Base-by-base conservation (phyloP, 2,888 invertebrate species). In the Allacma fusca region DNA sequence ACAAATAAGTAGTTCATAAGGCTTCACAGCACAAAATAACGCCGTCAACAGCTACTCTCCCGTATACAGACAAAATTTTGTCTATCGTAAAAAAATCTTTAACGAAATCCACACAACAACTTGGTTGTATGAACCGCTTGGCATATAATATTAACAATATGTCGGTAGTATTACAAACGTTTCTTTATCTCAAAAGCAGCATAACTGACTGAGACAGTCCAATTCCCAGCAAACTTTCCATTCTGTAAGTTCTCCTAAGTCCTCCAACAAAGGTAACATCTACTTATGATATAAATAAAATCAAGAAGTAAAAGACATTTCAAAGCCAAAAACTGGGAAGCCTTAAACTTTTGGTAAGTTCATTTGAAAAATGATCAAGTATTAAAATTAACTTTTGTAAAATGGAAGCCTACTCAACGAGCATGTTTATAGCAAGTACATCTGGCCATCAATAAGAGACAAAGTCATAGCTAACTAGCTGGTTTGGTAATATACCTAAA, bases 301-400 rank as follows among this genome's bases (percentile, higher is more conserved):
- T n/a, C 19, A 50, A 16, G 50, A 50, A 50, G n/a, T 13, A 19
- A 9, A 50, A 50, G 50, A 34, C 5, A 50, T 50, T 50, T 50
- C 50, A 50, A 50, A 50, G 50, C 50, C 50, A 50, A 50, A 50
- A 50, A 50, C 50, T 50, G n/a, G 16, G 50, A 50, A 50, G 16
- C 50, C 50, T 50, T 16, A 50, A 50, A 50, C 50, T 50, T 50
- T 50, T 50, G 50, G 19, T 50, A 50, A 50, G 50, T 50, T 19
- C 4, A 50, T 50, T 50, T 16, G 19, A 50, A 50, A 40, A 40
- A 16, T 50, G 19, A 50, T 50, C 50, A 13, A 50, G 50, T 50
- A 50, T 50, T 50, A 50, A 40, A 50, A 50, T 50, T 50, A 50
- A 50, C 50, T 50, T 50, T 50, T 50, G 19, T 16, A 50, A 50